Percentiles rank a stretch among this genome's conserved stretches.
These are phyloP conservation scores for Panagrolaimus sp. DNA, from an alignment of 1,140 invertebrate genomes.

Conservation along the genomic window DNA sequence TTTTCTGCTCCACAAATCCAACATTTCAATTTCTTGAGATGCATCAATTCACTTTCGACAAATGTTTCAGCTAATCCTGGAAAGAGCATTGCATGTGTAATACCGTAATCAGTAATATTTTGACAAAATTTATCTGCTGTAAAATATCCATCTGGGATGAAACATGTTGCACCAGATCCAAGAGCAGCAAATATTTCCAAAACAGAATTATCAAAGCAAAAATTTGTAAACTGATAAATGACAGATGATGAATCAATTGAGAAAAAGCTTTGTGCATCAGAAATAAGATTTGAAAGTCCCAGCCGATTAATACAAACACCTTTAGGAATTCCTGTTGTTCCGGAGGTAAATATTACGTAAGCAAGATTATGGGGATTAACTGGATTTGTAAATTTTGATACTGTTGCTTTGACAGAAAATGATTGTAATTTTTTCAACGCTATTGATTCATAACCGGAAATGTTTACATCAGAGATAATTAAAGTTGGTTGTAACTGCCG, in stretches of 20 bases:
- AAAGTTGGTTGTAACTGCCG: neutral
- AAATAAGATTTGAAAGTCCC: constrained; percentile 22
- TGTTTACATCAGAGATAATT: neutral
- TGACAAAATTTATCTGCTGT: constrained; percentile 17
- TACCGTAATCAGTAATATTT: constrained; percentile 17
- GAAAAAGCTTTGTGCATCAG: constrained; percentile 21
- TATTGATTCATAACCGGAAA: neutral
- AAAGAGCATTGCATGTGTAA: constrained; percentile 34
- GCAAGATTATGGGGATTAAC: constrained; percentile 10
- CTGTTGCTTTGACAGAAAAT: neutral
- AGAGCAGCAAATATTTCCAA: constrained; percentile 30
- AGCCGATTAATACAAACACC: constrained; percentile 20
- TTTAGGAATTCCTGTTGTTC: constrained; percentile 31
- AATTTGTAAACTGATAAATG: constrained; percentile 34
- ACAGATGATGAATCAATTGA: neutral
- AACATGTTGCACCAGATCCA: constrained; percentile 19
- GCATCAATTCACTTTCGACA: constrained; percentile 19
- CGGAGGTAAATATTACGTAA: constrained; percentile 32
- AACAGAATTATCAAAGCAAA: constrained; percentile 33
- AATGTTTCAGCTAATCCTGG: constrained; percentile 32
- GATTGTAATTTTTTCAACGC: neutral
- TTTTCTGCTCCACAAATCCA: constrained; percentile 31
- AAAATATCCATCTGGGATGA: constrained; percentile 18
- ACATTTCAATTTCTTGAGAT: constrained; percentile 22
- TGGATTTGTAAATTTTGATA: too few species aligned